Evolutionary conservation across 1,140 invertebrate genomes (phyloP).

Genomic region (Philaenus spumarius): DNA sequence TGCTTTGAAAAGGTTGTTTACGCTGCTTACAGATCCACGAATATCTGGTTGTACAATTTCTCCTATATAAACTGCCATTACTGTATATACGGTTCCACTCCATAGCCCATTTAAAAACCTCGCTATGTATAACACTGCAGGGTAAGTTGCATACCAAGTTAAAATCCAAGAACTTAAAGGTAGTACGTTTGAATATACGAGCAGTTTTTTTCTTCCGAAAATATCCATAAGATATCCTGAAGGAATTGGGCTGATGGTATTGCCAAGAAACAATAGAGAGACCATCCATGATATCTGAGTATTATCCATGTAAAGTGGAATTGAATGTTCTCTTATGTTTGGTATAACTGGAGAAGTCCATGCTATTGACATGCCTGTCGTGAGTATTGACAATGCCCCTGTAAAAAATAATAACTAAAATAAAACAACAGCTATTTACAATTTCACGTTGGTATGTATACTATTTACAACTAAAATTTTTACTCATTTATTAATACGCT

Average conservation of each 20-base stretch:
- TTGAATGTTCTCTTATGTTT: slow-evolving; percentile 10
- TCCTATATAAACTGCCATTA: slow-evolving; percentile 76
- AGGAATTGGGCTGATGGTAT: slow-evolving; percentile 24
- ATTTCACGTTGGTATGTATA: too few relatives aligned
- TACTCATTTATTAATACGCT: too few relatives aligned
- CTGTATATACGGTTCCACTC: slow-evolving; percentile 65
- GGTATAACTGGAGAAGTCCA: slow-evolving; percentile 67
- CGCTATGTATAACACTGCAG: slow-evolving; percentile 19
- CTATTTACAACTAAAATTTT: too few relatives aligned
- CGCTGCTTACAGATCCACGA: slow-evolving; percentile 50
- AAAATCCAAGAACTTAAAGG: slow-evolving; percentile 45
- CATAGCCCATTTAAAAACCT: slow-evolving; percentile 40
- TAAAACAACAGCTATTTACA: too few relatives aligned
- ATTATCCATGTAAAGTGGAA: slow-evolving; percentile 13
- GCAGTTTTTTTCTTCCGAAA: slow-evolving; percentile 60
- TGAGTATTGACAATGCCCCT: slow-evolving; percentile 30
- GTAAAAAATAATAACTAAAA: slow-evolving; percentile 11
- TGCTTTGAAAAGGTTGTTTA: slow-evolving; percentile 70
- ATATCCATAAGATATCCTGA: slow-evolving; percentile 56
- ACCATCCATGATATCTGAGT: slow-evolving; percentile 26
- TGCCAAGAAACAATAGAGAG: slow-evolving; percentile 22
- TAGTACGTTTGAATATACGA: slow-evolving; percentile 56
- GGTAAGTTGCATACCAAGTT: slow-evolving; percentile 36
- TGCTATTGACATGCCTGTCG: slow-evolving; percentile 56
- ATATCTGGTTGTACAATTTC: slow-evolving; percentile 54